Base-by-base conservation (phyloP, 2,113 vertebrate species). In the Pomatostomus ruficeps region DNA sequence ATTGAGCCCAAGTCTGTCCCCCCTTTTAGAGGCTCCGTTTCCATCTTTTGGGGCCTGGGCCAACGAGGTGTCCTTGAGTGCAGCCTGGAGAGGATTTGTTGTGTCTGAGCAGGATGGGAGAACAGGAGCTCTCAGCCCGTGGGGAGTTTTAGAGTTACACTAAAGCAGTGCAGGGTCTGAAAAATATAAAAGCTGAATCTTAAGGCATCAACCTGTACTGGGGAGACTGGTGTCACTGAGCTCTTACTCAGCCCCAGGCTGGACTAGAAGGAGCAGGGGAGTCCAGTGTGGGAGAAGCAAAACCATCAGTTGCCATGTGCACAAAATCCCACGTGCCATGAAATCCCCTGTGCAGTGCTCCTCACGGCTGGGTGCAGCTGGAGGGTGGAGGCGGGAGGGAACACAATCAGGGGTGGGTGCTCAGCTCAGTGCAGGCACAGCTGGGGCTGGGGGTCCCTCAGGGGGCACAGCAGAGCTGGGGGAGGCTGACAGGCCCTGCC, bases 291-390 rank as follows among this genome's bases (percentile, higher is more conserved):
- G 63, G 42, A 77, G 42, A 40, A 79, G 11, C 23, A 48, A 15
- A 19, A 20, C 4, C 31, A 36, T 25, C n/a, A 38, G 14, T 73
- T 85, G 17, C 29, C 31, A 6, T 6, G 18, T 75, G n/a, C 11
- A 1, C 15, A 1, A 16, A 35, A 51, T 57, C 6, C 31, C 31
- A 6, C n/a, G n/a, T n/a, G n/a, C n/a, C n/a, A n/a, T n/a, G n/a
- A n/a, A n/a, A n/a, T n/a, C n/a, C n/a, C n/a, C 0, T 1, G 9
- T 23, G n/a, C 70, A n/a, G 22, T 49, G 72, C 54, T 76, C 6
- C 61, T 49, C 51, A 42, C 0, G 15, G 10, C n/a, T 29, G 54
- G 25, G 26, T 28, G 42, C 36, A 72, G 66, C 42, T 62, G 51
- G 5, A 86, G 55, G 51, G 36, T 24, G 33, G 54, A 21, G 46